Evolutionary conservation across 2,888 invertebrate genomes (phyloP).

Genomic region (Diarsia brunnea): DNA sequence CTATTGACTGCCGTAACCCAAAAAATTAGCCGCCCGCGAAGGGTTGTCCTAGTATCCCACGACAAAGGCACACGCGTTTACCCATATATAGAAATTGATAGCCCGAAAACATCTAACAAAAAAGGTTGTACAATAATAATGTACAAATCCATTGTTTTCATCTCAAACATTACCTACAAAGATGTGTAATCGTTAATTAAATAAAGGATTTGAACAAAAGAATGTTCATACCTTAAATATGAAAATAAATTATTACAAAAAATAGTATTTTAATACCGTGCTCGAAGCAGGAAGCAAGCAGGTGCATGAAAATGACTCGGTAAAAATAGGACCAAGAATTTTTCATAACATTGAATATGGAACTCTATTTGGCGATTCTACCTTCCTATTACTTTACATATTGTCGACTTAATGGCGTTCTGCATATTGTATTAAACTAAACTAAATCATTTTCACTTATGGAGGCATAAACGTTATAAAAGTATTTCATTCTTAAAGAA

Average conservation of each 20-base stretch:
- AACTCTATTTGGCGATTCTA: slow-evolving; percentile 53
- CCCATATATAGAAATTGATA: slow-evolving; percentile 51
- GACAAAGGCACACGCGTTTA: slow-evolving; percentile 67
- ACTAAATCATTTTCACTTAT: neutral
- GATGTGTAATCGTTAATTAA: slow-evolving; percentile 29
- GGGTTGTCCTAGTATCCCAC: slow-evolving; percentile 67
- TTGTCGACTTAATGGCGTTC: slow-evolving; percentile 36
- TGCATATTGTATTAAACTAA: slow-evolving; percentile 2
- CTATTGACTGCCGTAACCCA: slow-evolving; percentile 67
- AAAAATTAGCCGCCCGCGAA: slow-evolving; percentile 68
- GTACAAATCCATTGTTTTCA: slow-evolving; percentile 42
- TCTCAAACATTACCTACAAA: slow-evolving; percentile 10
- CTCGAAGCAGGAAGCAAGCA: slow-evolving; percentile 39
- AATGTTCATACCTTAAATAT: neutral
- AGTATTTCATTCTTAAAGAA: neutral
- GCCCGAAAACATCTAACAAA: slow-evolving; percentile 43
- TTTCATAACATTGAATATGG: slow-evolving; percentile 63
- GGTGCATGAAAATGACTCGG: slow-evolving; percentile 58
- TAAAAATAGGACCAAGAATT: slow-evolving; percentile 57
- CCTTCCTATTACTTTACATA: slow-evolving; percentile 53
- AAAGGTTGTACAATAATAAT: slow-evolving; percentile 47
- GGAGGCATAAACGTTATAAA: neutral
- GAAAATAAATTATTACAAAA: slow-evolving; percentile 14
- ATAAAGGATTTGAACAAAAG: slow-evolving; percentile 25
- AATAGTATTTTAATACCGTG: slow-evolving; percentile 35